phyloP scores from a whole-genome alignment of 2,888 invertebrate species.

The Drosophila rubida region DNA sequence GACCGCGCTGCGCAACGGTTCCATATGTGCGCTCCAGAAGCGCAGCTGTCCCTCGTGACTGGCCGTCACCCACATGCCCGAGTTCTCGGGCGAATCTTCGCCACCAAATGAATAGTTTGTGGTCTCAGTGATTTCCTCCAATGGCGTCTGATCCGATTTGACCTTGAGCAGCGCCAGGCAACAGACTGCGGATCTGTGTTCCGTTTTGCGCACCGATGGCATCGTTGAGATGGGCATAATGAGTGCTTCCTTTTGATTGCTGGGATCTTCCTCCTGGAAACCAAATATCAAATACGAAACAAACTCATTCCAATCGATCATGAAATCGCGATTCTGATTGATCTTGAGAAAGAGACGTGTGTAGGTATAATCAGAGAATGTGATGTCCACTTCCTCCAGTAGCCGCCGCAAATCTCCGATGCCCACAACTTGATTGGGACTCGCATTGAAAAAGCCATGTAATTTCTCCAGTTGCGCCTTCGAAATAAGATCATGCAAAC shows the following conservation, averaged over 20 bases:
- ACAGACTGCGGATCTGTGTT: conserved; percentile 89
- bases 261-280: conserved; percentile 89
- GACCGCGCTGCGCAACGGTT: conserved; percentile 87
- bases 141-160: conserved; percentile 61
- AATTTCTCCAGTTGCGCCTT: conserved; percentile 77
- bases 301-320: conserved; percentile 91
- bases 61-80: conserved; percentile 90
- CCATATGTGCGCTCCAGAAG: conserved; percentile 91
- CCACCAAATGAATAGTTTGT: conserved; percentile 54
- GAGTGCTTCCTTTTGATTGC: conserved; percentile 87
- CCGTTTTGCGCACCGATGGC: conserved; percentile 87
- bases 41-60: conserved; percentile 92
- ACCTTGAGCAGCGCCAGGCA: conserved; percentile 85
- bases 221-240: conserved; percentile 88
- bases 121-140: conserved; percentile 54
- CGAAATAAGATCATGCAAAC: conserved; percentile 81
- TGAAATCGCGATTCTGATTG: conserved; percentile 87
- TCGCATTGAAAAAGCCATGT: conserved; percentile 57
- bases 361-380: conserved; percentile 86
- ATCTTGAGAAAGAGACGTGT: conserved; percentile 88
- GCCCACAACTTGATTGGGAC: conserved; percentile 63
- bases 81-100: conserved; percentile 84
- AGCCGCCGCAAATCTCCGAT: conserved; percentile 70
- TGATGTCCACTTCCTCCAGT: conserved; percentile 67
- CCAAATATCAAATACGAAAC: conserved; percentile 91